phyloP scores from a whole-genome alignment of 2,113 vertebrate species.

The Otus sunia region DNA sequence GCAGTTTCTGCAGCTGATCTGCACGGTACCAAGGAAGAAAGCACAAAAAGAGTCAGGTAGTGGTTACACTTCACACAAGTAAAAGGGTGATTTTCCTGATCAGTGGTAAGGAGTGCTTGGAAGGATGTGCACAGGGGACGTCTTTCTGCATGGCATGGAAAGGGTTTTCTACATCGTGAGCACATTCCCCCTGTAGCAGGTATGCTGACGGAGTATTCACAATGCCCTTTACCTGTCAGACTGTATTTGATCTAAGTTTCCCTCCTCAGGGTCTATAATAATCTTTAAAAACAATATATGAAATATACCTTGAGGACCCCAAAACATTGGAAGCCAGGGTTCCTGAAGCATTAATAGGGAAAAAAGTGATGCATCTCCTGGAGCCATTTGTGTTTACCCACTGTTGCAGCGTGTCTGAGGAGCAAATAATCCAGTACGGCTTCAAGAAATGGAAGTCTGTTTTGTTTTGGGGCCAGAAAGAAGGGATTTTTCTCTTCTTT shows the following conservation, averaged over 20 bases:
- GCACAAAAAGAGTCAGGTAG: accelerated
- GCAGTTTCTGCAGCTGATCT: background rate
- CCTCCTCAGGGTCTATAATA: background rate
- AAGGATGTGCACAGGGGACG: background rate
- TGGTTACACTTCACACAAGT: accelerated
- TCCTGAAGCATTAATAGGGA: constrained; percentile 34
- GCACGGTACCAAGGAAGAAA: background rate
- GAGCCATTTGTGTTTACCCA: background rate
- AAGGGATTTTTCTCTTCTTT: background rate
- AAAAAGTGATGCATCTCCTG: background rate
- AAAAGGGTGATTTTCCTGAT: accelerated
- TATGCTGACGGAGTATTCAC: background rate
- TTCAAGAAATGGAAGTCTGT: background rate
- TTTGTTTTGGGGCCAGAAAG: constrained; percentile 41
- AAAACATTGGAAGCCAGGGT: background rate
- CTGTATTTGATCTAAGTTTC: constrained; percentile 39
- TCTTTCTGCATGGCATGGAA: background rate
- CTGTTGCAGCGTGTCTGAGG: background rate
- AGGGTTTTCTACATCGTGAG: constrained; percentile 7
- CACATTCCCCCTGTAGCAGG: constrained; percentile 14
- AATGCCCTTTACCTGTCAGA: constrained; percentile 62
- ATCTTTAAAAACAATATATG: constrained; percentile 29
- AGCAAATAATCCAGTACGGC: background rate
- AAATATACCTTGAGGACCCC: background rate
- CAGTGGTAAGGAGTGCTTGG: background rate